phyloP scores from a whole-genome alignment of 1,140 invertebrate species.

The Orchesella cincta region DNA sequence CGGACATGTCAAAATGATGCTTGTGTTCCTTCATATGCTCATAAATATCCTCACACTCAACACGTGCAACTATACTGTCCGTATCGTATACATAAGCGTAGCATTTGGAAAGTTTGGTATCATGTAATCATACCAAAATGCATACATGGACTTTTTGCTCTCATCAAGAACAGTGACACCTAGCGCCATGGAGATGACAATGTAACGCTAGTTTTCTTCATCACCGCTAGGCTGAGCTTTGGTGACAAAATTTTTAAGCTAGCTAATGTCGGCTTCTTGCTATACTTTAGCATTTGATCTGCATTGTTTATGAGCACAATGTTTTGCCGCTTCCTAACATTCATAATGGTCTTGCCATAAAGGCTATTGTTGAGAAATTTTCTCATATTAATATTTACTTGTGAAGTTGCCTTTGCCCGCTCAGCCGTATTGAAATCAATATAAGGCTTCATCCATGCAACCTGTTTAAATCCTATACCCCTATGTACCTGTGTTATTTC shows the following conservation, averaged over 20 bases:
- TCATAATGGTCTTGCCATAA: not conserved
- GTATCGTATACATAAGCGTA: not conserved
- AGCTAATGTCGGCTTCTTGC: too few species aligned
- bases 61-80: not conserved
- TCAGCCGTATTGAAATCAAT: not conserved
- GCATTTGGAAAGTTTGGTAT: not conserved
- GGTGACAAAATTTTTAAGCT: not conserved
- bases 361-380: not conserved
- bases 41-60: not conserved
- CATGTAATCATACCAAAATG: conserved; percentile 7
- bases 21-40: not conserved
- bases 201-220: not conserved
- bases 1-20: not conserved
- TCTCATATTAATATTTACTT: not conserved
- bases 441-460: not conserved
- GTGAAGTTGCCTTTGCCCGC: not conserved
- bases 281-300: not conserved
- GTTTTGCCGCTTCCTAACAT: not conserved
- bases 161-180: not conserved
- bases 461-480: not conserved
- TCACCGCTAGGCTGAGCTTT: not conserved
- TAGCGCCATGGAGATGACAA: not conserved
- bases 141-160: not conserved
- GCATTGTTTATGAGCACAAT: not conserved
- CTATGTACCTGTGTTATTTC: not conserved